Evolutionary conservation across 2,888 invertebrate genomes (phyloP), one percentile per base, ranked within the genome.

Genomic region (Agriopis aurantiaria): DNA sequence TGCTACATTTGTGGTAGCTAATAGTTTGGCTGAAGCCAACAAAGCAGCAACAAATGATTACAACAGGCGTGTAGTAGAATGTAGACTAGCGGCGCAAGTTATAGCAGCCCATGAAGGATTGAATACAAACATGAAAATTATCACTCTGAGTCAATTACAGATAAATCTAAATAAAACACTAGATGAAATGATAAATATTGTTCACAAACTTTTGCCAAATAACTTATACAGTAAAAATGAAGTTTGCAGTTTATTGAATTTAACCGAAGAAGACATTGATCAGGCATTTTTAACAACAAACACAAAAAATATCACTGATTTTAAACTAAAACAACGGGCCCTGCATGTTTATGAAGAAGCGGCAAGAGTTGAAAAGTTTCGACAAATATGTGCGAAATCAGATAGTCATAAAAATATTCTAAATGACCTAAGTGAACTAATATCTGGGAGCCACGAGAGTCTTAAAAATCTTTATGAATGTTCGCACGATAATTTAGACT

Each of bases 21-120:
- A 99, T 88, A 98, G 98, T 86, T 91, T 98, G 74, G 96, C 96
- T 0, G 97, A 97, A 87, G 96, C 97, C 75, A 99, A 99, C 90
- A 99, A 99, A 95, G 99, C 99, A 10, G 98, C 99, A 12, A 97
- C 98, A 0, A 96, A 96, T 49, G 97, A 98, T 89, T 99, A 96
- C 88, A 99, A 99, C 90, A 96, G 97, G 75, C 95, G 99, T 65
- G 99, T 99, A 0, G 97, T 98, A 49, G 99, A 99, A 93, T 99
- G 99, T 84, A 96, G 98, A 65, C 89, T 99, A 40, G 98, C 98
- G n/a, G 97, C 97, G 73, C 96, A 97, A 96, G 96, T 98, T 85
- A 84, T 93, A 76, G 81, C 85, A n/a, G 79, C 75, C 56, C 75
- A 80, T 41, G 80, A 83, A 57, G 84, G 85, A 33, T 75, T 80